Evolutionary conservation across 2,797 vertebrate genomes (phyloP).

Genomic region (Sphenopsis melanotis): DNA sequence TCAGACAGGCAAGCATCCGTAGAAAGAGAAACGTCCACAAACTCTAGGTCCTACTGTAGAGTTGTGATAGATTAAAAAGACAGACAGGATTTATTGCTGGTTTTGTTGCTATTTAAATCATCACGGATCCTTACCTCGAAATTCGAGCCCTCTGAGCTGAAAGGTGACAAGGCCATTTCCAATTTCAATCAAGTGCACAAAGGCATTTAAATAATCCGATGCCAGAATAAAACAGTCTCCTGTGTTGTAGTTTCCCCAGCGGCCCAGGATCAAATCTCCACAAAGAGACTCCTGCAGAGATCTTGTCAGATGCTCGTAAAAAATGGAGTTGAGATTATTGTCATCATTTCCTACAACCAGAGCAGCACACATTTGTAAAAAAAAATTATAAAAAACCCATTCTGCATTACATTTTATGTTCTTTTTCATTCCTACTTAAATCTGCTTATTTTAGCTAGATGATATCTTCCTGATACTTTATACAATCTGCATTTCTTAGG

Average conservation of each 20-base stretch:
- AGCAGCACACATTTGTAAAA: not conserved
- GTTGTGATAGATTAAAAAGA: not conserved
- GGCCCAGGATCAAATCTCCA: constrained; percentile 90
- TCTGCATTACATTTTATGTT: not conserved
- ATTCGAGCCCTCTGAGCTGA: constrained; percentile 86
- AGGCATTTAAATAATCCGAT: constrained; percentile 85
- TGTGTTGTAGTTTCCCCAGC: constrained; percentile 91
- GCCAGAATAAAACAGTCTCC: constrained; percentile 83
- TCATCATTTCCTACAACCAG: constrained; percentile 85
- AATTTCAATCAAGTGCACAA: constrained; percentile 86
- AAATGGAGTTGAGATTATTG: constrained; percentile 97
- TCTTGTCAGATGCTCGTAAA: constrained; percentile 94
- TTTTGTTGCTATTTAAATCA: not conserved
- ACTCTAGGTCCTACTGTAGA: not conserved
- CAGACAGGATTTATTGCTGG: not conserved
- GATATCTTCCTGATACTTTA: not conserved
- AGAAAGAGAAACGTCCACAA: not conserved
- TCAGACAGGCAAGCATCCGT: not conserved
- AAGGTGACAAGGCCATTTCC: constrained; percentile 89
- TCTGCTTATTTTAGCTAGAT: not conserved
- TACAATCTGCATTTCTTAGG: not conserved
- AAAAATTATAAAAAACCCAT: not conserved
- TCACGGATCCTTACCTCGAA: constrained; percentile 77
- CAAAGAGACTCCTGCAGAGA: constrained; percentile 92
- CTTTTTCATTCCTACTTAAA: not conserved